Evolutionary conservation across 2,797 vertebrate species (phyloP).

Genomic region (Poliocrania exsul): DNA sequence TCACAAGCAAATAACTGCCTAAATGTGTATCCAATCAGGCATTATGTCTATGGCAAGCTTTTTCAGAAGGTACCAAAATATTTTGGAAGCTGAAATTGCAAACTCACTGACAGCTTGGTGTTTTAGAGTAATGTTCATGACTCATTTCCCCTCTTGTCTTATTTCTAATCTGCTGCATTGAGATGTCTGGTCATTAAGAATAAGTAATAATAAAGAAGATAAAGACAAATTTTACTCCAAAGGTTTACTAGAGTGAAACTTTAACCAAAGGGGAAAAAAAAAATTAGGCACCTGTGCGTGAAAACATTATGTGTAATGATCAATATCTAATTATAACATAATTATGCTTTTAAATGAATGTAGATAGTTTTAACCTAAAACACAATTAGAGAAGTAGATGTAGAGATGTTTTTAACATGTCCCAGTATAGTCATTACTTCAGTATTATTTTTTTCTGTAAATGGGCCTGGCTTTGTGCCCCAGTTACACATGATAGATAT

Average conservation of each 20-base stretch:
- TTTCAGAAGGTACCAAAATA: background rate
- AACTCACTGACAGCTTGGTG: background rate
- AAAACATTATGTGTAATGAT: conserved; percentile 17
- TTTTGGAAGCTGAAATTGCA: background rate
- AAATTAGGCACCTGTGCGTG: background rate
- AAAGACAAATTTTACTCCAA: background rate
- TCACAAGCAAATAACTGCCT: background rate
- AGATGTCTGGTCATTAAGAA: background rate
- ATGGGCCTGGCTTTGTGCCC: background rate
- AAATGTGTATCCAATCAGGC: background rate
- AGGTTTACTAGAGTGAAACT: background rate
- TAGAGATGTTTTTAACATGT: background rate
- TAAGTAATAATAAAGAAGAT: background rate
- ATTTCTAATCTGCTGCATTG: background rate
- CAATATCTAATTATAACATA: conserved; percentile 16
- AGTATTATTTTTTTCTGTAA: conserved; percentile 1
- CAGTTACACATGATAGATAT: background rate
- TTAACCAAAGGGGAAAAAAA: background rate
- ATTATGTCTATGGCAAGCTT: background rate
- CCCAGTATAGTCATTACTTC: background rate
- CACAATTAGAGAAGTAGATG: background rate
- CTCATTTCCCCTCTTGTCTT: background rate
- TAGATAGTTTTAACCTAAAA: background rate
- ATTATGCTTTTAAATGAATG: conserved; percentile 7
- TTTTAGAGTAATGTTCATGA: background rate